Evolutionary conservation across 1,140 invertebrate genomes (phyloP).

Genomic region (Paraescarpia echinospica): DNA sequence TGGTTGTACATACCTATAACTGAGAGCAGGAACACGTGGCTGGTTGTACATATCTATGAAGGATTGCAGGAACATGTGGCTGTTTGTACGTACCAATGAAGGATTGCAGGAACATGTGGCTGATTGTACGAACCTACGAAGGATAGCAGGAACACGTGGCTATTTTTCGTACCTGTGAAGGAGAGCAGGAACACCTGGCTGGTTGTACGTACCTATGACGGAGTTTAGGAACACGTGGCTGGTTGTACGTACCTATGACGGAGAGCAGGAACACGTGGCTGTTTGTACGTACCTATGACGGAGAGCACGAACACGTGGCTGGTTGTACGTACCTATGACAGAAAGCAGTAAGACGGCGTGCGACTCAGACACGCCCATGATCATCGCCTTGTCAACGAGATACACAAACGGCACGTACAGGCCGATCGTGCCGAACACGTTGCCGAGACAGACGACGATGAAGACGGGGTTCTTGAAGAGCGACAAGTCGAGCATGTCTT

Average conservation of each 20-base stretch:
- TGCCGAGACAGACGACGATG: conserved; percentile 72
- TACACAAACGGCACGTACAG: conserved; percentile 95
- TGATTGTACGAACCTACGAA: no score
- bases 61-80: no score
- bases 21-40: no score
- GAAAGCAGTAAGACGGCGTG: conserved; percentile 52
- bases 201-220: neutral
- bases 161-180: no score
- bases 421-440: conserved; percentile 91
- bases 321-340: conserved; percentile 47
- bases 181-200: no score
- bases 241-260: conserved; percentile 1
- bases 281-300: conserved; percentile 47
- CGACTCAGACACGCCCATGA: conserved; percentile 64
- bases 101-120: no score
- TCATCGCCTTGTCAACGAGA: conserved; percentile 78
- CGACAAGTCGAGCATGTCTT: conserved; percentile 89
- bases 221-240: neutral
- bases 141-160: no score
- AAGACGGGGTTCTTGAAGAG: conserved; percentile 89
- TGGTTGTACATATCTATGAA: no score
- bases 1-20: no score
- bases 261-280: neutral
- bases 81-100: no score
- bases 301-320: conserved; percentile 32